A percentile compares a stretch with the other conserved stretches of the same genome.
phyloP scores from a whole-genome alignment of 23 tunicate genomes.

The Ciona savignyi region DNA sequence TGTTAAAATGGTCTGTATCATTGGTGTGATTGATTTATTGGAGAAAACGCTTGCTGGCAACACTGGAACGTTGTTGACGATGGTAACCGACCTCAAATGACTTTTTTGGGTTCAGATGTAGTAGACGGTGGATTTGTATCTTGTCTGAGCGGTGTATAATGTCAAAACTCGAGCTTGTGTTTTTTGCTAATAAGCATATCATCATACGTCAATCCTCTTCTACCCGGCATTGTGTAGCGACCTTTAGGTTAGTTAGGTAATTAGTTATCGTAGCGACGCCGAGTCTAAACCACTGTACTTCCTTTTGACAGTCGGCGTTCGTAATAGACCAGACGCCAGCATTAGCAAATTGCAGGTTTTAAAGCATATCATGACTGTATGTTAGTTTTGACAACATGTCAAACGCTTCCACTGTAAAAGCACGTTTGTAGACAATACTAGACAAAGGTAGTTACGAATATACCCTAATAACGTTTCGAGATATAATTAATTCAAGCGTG shows the following conservation, averaged over 20 bases:
- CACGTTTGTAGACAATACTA: neutral
- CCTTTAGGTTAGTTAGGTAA: neutral
- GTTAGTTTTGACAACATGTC: neutral
- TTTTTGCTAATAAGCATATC: neutral
- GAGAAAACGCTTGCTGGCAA: too few relatives aligned
- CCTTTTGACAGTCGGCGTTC: too few relatives aligned
- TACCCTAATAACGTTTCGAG: neutral
- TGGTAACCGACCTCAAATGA: neutral
- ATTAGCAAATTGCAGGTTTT: too few relatives aligned
- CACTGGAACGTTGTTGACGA: conserved; percentile 1
- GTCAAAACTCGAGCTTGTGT: neutral
- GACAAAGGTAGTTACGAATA: too few relatives aligned
- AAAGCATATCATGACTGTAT: too few relatives aligned
- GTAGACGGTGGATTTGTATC: neutral
- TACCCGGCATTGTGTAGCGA: neutral
- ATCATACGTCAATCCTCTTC: neutral
- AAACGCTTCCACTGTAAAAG: neutral
- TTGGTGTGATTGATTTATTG: too few relatives aligned
- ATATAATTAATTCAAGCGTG: too few relatives aligned
- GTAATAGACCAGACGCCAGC: too few relatives aligned
- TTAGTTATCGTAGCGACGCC: neutral
- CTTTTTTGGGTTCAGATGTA: neutral
- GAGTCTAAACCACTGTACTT: neutral
- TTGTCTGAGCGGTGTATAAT: neutral
- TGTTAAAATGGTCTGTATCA: too few relatives aligned